Evolutionary conservation across 2,113 vertebrate genomes (phyloP).

Genomic region (Sphyrna mokarran): DNA sequence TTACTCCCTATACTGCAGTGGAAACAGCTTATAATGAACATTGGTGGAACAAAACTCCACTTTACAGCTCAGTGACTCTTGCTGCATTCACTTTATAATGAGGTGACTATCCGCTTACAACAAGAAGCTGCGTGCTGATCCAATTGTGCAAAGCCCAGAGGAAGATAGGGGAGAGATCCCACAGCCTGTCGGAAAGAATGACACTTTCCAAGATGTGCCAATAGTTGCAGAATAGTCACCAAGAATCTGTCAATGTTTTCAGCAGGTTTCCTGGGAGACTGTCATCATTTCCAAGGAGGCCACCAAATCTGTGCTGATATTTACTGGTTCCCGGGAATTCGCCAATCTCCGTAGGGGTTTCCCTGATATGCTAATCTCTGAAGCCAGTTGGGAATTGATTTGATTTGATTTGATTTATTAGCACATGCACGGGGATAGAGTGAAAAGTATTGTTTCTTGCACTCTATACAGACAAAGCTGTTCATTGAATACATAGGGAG

Average conservation of each 20-base stretch:
- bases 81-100: not conserved
- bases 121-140: not conserved
- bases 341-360: not conserved
- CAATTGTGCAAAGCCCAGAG: not conserved
- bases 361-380: not conserved
- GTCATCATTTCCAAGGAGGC: no score
- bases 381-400: not conserved
- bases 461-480: no score
- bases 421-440: no score
- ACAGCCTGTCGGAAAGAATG: not conserved
- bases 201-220: not conserved
- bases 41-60: not conserved
- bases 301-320: no score
- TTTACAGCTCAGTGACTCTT: not conserved
- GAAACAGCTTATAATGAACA: constrained; percentile 16
- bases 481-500: no score
- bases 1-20: not conserved
- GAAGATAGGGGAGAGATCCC: not conserved
- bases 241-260: no score
- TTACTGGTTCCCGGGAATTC: not conserved
- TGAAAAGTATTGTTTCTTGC: no score
- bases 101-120: not conserved
- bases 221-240: no score
- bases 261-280: not conserved
- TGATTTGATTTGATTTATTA: no score